Conservation (phyloP, 2,888 invertebrate genomes). For the Mechanitis mazaeus region DNA sequence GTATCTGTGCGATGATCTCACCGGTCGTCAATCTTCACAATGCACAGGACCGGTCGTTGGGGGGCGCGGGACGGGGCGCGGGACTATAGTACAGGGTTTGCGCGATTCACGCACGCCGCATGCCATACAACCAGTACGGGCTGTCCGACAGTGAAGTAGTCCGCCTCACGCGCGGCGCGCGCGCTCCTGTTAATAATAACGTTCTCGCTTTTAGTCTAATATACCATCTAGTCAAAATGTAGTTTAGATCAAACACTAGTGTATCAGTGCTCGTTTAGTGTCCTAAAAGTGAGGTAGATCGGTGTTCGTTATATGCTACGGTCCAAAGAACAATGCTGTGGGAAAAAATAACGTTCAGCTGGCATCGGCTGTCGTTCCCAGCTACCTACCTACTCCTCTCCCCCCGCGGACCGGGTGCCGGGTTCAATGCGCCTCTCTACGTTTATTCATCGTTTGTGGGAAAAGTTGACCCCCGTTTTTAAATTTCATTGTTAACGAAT, state of each 20-base stretch:
- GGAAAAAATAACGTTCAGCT: conserved; percentile 79
- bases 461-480: conserved; percentile 75
- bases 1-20: conserved; percentile 69
- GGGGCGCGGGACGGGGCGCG: conserved; percentile 48
- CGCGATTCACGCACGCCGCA: conserved; percentile 60
- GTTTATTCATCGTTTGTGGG: conserved; percentile 77
- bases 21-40: conserved; percentile 73
- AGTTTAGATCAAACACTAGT: conserved; percentile 39
- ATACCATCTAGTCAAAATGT: conserved; percentile 56
- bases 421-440: conserved; percentile 76
- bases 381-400: conserved; percentile 71
- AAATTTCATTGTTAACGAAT: conserved; percentile 74
- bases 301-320: conserved; percentile 55
- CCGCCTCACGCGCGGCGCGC: conserved; percentile 68
- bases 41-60: conserved; percentile 68
- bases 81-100: conserved; percentile 59
- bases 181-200: conserved; percentile 51
- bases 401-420: conserved; percentile 71
- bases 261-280: conserved; percentile 46
- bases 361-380: conserved; percentile 75
- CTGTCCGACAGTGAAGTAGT: conserved; percentile 63
- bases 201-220: conserved; percentile 50
- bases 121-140: conserved; percentile 44
- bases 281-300: conserved; percentile 29
- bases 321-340: conserved; percentile 77